phyloP scores from a whole-genome alignment of 2,888 invertebrate species.

The Tenodera sinensis region DNA sequence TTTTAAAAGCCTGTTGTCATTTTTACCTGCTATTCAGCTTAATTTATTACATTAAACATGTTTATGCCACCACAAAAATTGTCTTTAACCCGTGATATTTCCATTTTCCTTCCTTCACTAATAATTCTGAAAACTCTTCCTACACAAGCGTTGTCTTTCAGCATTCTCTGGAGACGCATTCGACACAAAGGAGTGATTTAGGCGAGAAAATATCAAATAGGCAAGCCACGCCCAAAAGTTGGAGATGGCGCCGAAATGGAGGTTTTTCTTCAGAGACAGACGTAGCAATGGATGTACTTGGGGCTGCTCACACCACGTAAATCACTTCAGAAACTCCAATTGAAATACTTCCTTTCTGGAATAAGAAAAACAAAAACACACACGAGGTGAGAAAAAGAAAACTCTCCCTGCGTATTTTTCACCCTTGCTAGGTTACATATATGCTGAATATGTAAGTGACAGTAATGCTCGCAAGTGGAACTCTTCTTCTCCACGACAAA shows the following conservation, averaged over 20 bases:
- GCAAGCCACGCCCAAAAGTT: not conserved
- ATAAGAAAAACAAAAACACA: not conserved
- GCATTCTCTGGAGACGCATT: not conserved
- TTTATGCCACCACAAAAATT: too few species aligned
- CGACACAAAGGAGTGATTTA: not conserved
- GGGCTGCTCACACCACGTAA: not conserved
- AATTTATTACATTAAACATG: too few species aligned
- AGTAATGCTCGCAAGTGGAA: not conserved
- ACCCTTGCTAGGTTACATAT: not conserved
- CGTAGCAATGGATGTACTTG: not conserved
- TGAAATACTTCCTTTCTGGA: not conserved
- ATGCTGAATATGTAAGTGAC: not conserved
- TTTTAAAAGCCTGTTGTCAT: too few species aligned
- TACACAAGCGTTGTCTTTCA: too few species aligned
- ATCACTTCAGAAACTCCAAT: not conserved
- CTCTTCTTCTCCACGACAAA: too few species aligned
- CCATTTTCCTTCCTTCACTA: too few species aligned
- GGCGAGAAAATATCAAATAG: not conserved
- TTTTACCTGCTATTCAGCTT: too few species aligned
- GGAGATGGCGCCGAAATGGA: not conserved
- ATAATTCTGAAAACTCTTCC: too few species aligned
- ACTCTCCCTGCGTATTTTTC: not conserved
- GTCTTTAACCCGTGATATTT: too few species aligned
- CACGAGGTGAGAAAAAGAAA: not conserved
- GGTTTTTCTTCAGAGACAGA: not conserved